These are phyloP conservation scores for Nemotelus nigrinus DNA, from an alignment of 2,888 invertebrate genomes.

Conservation along the genomic window DNA sequence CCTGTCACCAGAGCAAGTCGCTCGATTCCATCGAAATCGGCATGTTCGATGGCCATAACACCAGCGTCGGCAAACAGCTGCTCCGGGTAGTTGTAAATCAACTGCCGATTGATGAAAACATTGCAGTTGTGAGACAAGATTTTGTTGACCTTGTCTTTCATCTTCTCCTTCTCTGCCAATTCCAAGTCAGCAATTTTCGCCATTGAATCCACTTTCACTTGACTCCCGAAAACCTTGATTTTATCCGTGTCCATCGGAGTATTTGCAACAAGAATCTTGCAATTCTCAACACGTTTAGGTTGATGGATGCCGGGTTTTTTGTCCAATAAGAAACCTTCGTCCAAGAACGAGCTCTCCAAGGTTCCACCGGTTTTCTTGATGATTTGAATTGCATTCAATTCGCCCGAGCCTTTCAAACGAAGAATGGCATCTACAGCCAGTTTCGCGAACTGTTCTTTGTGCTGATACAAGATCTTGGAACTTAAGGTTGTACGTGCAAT, in stretches of 20 bases:
- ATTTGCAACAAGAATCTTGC: slow-evolving; percentile 96
- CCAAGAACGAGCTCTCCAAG: slow-evolving; percentile 94
- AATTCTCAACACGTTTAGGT: slow-evolving; percentile 92
- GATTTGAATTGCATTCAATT: slow-evolving; percentile 95
- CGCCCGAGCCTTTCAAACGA: slow-evolving; percentile 93
- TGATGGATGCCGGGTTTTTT: slow-evolving; percentile 98
- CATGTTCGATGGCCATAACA: slow-evolving; percentile 99
- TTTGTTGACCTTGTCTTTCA: slow-evolving; percentile 98
- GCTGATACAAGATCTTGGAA: slow-evolving; percentile 96
- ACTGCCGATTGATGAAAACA: slow-evolving; percentile 97
- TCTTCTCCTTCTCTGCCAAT: slow-evolving; percentile 97
- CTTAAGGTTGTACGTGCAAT: slow-evolving; percentile 97
- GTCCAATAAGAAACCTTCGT: slow-evolving; percentile 93
- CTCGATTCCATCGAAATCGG: slow-evolving; percentile 99
- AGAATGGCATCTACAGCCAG: slow-evolving; percentile 95
- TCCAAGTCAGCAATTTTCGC: slow-evolving; percentile 97
- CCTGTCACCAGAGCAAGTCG: slow-evolving; percentile 96
- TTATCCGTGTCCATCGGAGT: slow-evolving; percentile 99
- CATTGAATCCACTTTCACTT: slow-evolving; percentile 91
- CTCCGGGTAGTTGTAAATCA: slow-evolving; percentile 99
- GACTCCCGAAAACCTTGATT: slow-evolving; percentile 97
- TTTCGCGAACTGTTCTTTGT: slow-evolving; percentile 95
- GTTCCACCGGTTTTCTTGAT: slow-evolving; percentile 97
- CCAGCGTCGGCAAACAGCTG: slow-evolving; percentile 98
- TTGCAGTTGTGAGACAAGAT: slow-evolving; percentile 94